These are phyloP conservation scores for Actias luna DNA, from an alignment of 2,888 invertebrate genomes.

Conservation along the genomic window DNA sequence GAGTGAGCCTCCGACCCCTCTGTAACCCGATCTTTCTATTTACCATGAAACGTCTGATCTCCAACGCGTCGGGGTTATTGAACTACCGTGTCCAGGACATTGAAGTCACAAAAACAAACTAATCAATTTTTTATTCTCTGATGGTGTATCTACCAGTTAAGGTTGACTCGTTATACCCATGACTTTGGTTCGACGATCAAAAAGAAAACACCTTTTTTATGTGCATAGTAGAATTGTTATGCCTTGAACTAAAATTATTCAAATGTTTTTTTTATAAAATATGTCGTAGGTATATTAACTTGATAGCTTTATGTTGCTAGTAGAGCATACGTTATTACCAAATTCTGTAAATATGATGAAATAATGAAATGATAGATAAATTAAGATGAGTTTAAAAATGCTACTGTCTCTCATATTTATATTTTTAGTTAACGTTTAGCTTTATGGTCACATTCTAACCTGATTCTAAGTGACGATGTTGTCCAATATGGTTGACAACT, in stretches of 20 bases:
- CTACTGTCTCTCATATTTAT: too few relatives aligned
- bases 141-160: neutral
- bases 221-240: neutral
- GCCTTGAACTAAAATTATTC: neutral
- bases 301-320: too few relatives aligned
- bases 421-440: too few relatives aligned
- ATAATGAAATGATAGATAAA: too few relatives aligned
- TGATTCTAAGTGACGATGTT: too few relatives aligned
- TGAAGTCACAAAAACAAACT: neutral
- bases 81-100: conserved; percentile 7
- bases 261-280: neutral
- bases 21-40: conserved; percentile 9
- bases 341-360: too few relatives aligned
- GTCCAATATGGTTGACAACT: too few relatives aligned
- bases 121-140: neutral
- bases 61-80: conserved; percentile 6
- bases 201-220: neutral
- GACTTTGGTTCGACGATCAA: neutral
- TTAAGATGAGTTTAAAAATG: too few relatives aligned
- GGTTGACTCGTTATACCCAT: neutral
- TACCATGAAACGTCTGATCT: conserved; percentile 9
- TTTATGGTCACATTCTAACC: too few relatives aligned
- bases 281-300: too few relatives aligned
- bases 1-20: neutral
- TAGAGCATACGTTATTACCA: too few relatives aligned